Evolutionary conservation across 1,140 invertebrate species (phyloP), one percentile per base, ranked within the genome.

Genomic region (Aethina tumida): DNA sequence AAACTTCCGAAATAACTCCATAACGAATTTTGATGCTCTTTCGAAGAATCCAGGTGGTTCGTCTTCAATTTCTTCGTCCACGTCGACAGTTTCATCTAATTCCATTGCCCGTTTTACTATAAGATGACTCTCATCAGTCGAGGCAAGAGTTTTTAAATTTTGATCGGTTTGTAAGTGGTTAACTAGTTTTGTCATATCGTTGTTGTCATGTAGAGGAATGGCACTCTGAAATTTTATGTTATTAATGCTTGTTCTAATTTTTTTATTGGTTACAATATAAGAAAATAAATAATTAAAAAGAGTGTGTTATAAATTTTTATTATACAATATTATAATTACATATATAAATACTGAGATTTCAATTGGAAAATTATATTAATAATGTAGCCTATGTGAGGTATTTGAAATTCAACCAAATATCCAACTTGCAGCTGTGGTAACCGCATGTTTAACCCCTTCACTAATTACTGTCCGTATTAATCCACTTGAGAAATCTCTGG

Each of bases 401-500:
- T n/a, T n/a, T n/a, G 4, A 28, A n/a, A n/a, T 15, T 43, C 39
- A 51, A n/a, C 53, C 53, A 25, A 53, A 49, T 10, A 55, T 35
- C 19, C 32, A 41, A 25, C 39, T 38, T 10, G 42, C 37, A 1
- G 42, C 34, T 25, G 39, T 35, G 28, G 39, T 32, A 10, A 44
- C 22, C 1, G 45, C 47, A 14, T 31, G 25, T 33, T 12, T 34
- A 8, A 41, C 28, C 3, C 48, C 48, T 10, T 42, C 19, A 13
- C 41, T 53, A 50, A 53, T 43, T 48, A 45, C 28, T 20, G 14
- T 60, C 58, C 28, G 52, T 49, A 53, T 61, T 61, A 48, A 62
- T 41, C 59, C 59, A 62, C 44, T 53, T 60, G 44, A 62, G 49
- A 57, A 62, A 62, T 55, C 58, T 41, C 49, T 62, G 59, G 20